Evolutionary conservation across 2,113 vertebrate genomes (phyloP), one percentile per base, ranked within the genome.

Genomic region (Pterophyllum scalare): DNA sequence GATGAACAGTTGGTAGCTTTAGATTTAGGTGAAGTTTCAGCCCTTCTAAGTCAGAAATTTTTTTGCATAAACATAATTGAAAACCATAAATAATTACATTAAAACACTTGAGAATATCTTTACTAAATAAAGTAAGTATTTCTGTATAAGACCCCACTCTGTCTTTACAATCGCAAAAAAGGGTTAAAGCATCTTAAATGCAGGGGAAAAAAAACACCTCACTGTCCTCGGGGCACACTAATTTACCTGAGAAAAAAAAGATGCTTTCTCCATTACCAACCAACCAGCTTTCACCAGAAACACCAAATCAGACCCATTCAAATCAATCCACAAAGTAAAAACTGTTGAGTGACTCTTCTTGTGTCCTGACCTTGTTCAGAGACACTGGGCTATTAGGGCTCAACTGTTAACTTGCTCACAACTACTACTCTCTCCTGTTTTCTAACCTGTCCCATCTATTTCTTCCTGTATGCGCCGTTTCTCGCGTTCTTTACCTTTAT

Each of bases 401-500:
- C 1, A 20, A 76, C 79, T 78, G 62, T 88, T 64, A 77, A 35
- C 77, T 70, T 26, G 1, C 60, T 17, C 7, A 46, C 74, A 59
- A 70, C 81, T 40, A 52, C 46, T 40, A 2, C 43, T 59, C 61
- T 59, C 61, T 56, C 7, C 75, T 84, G 80, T 59, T 88, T 91
- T 82, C 82, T 87, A 40, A 2, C 52, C 79, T 59, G 59, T 26
- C 52, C 67, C 46, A 77, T 75, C 54, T 22, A 60, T 87, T 82
- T 77, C 79, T 82, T 79, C 74, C 79, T 72, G 43, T 59, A 5
- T 17, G 19, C 60, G 40, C 38, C 59, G 81, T 59, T 80, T 81
- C 75, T 74, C 81, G 84, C 80, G 31, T 89, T 88, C 86, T 77
- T 77, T 22, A 3, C 59, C 75, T 78, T 86, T 58, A 85, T 60